Base-by-base conservation (phyloP, 2,797 vertebrate species). In the Ataeniobius toweri region DNA sequence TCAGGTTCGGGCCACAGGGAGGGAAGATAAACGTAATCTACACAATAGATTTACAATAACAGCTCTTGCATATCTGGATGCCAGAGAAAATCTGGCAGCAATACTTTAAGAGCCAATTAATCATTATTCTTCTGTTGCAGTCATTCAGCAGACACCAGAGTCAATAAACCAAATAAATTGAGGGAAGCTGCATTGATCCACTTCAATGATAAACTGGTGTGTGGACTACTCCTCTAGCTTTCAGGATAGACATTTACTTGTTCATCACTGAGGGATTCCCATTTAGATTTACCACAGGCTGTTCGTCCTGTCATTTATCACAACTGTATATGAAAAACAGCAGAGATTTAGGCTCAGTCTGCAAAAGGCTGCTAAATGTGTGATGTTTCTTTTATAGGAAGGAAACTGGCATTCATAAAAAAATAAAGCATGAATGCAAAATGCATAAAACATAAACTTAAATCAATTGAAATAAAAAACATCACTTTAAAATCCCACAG, bases 201-300 rank as follows among this genome's bases (percentile, higher is more conserved):
- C 65, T 78, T 48, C 73, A 79, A 50, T 77, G 83, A 87, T 72
- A 78, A 71, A 68, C 16, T 3, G 71, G 73, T 16, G 80, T 41
- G 46, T n/a, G 73, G 78, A 76, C 28, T 69, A 41, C 71, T 59
- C 31, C 24, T 79, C 20, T 48, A n/a, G 48, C 70, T 72, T 44
- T 77, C 36, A 67, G 71, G 69, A 77, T 72, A 44, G 51, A 84
- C 69, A 78, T 71, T 61, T 80, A 83, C 50, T 46, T 71, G 58
- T 81, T 74, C 73, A 86, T 83, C 70, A 82, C 71, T 72, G 63
- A 53, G 78, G 70, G 61, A 77, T 55, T 84, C 50, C 48, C 44
- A 9, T 28, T 80, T 56, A 68, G 28, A 58, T 81, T 80, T 59
- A 83, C 81, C 74, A 72, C 9, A n/a, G 36, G 68, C 55, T 39